Evolutionary conservation across 2,113 vertebrate genomes (phyloP), one percentile per base, ranked within the genome.

Genomic region (Mola mola): DNA sequence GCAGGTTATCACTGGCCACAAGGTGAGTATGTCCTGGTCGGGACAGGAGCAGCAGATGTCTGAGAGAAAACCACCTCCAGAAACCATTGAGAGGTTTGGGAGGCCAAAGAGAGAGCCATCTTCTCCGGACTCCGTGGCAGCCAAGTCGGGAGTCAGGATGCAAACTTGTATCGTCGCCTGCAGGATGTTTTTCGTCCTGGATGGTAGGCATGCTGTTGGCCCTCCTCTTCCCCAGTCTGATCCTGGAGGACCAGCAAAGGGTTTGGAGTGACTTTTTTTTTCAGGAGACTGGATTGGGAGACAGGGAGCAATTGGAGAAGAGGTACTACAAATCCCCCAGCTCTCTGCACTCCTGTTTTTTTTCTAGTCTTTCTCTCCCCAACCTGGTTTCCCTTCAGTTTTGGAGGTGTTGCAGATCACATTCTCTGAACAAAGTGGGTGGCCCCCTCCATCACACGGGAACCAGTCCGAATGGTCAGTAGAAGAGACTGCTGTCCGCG

Each of bases 61-160:
- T 66, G 22, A 26, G 9, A n/a, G 29, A 20, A 49, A 26, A 13
- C 21, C 41, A 12, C 13, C 50, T 44, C 62, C 62, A 44, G 5
- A 50, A 17, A 31, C 17, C 34, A 12, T 5, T 5, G n/a, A n/a
- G n/a, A 2, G 11, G 25, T 41, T 44, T 21, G n/a, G 16, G 3
- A 16, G 11, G 7, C n/a, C 42, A 37, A 26, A 28, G n/a, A 12
- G 5, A 9, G 9, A 47, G 28, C 28, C 48, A 26, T 2, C 24
- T 37, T 9, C 42, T 47, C 22, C 63, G n/a, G 41, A 16, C 21
- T 8, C 12, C 0, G 11, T 25, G n/a, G n/a, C n/a, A 25, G 26
- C 20, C 1, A 1, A 31, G 13, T 11, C 4, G 8, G 25, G 36
- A 50, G 19, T 43, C 28, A 15, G 21, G 5, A 1, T 26, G 16